Conservation (phyloP, 2,888 invertebrate species). For the Tenthredo scrophulariae region DNA sequence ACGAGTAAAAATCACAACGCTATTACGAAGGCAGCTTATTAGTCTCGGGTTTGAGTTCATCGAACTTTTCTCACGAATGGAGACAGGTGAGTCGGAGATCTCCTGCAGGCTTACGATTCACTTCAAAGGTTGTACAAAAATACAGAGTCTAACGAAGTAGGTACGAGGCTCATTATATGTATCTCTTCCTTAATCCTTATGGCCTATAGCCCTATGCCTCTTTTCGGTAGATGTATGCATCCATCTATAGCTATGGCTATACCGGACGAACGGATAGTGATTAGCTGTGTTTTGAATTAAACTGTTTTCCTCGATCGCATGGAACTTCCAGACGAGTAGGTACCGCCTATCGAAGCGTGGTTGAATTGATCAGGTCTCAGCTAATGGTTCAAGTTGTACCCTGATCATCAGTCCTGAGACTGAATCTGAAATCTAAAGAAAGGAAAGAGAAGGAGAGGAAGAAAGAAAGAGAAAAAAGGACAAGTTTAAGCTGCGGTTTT, state of each 20-base stretch:
- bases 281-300: neutral
- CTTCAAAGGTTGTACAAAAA: constrained; percentile 11
- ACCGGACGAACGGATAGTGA: neutral
- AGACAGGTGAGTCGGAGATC: constrained; percentile 45
- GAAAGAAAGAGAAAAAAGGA: neutral
- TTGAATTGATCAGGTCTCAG: constrained; percentile 39
- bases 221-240: neutral
- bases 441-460: neutral
- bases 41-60: constrained; percentile 46
- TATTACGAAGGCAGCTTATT: constrained; percentile 45
- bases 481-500: constrained; percentile 39
- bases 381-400: constrained; percentile 33
- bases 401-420: neutral
- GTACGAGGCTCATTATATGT: neutral
- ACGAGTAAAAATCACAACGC: constrained; percentile 44
- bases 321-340: constrained; percentile 14
- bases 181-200: neutral
- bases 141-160: neutral
- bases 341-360: constrained; percentile 16
- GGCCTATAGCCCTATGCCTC: neutral
- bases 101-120: constrained; percentile 11
- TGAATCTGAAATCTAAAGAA: constrained; percentile 5
- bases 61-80: constrained; percentile 46
- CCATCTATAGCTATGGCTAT: neutral
- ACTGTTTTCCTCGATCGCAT: neutral